Conservation (phyloP, 2,888 invertebrate species). For the Oxytorus armatus region DNA sequence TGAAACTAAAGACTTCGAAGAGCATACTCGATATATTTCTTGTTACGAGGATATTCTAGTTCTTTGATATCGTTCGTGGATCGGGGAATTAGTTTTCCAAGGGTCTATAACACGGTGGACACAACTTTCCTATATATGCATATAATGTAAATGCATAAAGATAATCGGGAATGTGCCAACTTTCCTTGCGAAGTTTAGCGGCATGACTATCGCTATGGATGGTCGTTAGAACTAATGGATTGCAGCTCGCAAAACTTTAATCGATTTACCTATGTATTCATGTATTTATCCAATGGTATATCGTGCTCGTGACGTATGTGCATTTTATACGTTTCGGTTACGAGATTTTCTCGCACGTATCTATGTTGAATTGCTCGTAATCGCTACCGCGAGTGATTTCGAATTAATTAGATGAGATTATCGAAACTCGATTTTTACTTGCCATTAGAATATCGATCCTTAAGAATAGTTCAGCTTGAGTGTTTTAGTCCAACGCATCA, state of each 20-base stretch:
- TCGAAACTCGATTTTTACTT: too few relatives aligned
- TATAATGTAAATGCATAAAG: conserved; percentile 6
- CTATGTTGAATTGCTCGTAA: neutral
- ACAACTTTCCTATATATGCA: neutral
- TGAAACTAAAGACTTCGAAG: conserved; percentile 35
- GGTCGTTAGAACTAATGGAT: conserved; percentile 56
- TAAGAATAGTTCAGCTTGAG: too few relatives aligned
- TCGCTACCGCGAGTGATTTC: neutral
- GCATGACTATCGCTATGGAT: conserved; percentile 31
- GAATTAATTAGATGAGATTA: neutral
- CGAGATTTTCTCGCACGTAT: conserved; percentile 21
- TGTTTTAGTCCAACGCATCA: neutral
- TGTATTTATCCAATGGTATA: neutral
- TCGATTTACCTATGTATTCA: conserved; percentile 50
- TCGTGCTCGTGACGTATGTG: conserved; percentile 8
- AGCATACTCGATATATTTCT: conserved; percentile 22
- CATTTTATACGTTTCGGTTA: conserved; percentile 24
- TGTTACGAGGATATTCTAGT: conserved; percentile 30
- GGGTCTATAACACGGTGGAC: neutral
- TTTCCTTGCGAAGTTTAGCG: conserved; percentile 40
- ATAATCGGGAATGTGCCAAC: conserved; percentile 17
- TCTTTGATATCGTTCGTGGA: conserved; percentile 41
- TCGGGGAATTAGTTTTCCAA: conserved; percentile 47
- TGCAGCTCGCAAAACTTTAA: conserved; percentile 43
- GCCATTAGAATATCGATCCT: too few relatives aligned